These are phyloP conservation scores for Calypte anna DNA, from an alignment of 2,113 vertebrate species.

Conservation along the genomic window DNA sequence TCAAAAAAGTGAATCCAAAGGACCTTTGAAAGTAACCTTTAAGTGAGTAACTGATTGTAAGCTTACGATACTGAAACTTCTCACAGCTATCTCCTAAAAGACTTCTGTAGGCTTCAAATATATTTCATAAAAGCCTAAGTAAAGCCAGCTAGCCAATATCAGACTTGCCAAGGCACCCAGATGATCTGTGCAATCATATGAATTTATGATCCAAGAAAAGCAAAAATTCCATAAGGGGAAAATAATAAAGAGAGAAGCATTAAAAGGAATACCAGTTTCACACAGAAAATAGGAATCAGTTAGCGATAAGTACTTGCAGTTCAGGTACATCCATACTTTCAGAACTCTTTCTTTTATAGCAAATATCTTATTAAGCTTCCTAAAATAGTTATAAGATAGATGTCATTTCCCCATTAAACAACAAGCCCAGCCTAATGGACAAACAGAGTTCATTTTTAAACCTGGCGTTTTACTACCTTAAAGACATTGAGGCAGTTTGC, in stretches of 20 bases:
- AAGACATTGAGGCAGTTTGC: neutral
- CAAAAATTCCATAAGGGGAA: neutral
- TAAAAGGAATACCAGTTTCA: neutral
- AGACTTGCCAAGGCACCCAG: constrained; percentile 29
- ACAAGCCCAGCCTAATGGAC: neutral
- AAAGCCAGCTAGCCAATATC: constrained; percentile 30
- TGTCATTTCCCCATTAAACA: neutral
- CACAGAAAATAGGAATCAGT: neutral
- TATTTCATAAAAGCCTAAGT: constrained; percentile 33
- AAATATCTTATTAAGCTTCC: neutral
- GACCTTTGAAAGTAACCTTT: constrained; percentile 31
- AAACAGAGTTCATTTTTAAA: neutral
- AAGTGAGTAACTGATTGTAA: constrained; percentile 27
- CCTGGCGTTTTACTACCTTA: neutral
- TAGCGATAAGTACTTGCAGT: neutral
- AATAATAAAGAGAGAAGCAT: neutral
- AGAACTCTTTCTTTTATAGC: neutral
- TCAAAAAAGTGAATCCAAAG: neutral
- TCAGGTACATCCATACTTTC: neutral
- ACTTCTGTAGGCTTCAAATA: neutral
- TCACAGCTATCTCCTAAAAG: constrained; percentile 27
- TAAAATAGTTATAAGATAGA: neutral
- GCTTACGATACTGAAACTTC: constrained; percentile 27
- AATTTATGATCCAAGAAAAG: constrained; percentile 63
- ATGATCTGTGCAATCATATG: constrained; percentile 49